Evolutionary conservation across 2,888 invertebrate genomes (phyloP).

Genomic region (Macaria notata): DNA sequence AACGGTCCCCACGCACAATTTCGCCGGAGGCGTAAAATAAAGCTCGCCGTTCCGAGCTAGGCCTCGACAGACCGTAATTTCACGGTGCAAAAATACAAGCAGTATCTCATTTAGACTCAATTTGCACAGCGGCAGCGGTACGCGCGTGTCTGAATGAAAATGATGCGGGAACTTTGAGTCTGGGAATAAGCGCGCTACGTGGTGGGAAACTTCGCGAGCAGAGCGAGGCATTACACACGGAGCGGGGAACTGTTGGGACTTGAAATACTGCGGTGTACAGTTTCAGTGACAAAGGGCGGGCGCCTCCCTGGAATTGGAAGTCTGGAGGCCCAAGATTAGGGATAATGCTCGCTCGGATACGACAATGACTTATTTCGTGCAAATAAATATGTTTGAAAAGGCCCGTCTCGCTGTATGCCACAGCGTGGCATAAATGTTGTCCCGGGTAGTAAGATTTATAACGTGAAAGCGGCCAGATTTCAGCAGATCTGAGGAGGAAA

Average conservation of each 20-base stretch:
- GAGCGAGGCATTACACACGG: neutral
- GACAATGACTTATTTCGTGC: slow-evolving; percentile 23
- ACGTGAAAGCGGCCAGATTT: neutral
- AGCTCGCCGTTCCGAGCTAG: slow-evolving; percentile 29
- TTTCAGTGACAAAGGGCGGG: slow-evolving; percentile 27
- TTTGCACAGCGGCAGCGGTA: neutral
- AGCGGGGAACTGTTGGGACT: neutral
- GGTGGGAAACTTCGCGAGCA: neutral
- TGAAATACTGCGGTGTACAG: slow-evolving; percentile 14
- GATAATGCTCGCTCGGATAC: slow-evolving; percentile 29
- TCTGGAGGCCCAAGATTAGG: slow-evolving; percentile 33
- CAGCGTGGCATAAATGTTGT: slow-evolving; percentile 11
- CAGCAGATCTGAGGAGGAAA: too few species aligned
- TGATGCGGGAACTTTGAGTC: neutral
- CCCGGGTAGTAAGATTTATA: slow-evolving; percentile 5
- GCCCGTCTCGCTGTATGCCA: neutral
- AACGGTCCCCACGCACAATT: slow-evolving; percentile 26
- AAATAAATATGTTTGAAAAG: slow-evolving; percentile 20
- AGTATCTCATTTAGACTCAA: slow-evolving; percentile 23
- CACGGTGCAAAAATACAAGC: slow-evolving; percentile 14
- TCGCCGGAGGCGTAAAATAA: slow-evolving; percentile 38
- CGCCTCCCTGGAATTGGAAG: slow-evolving; percentile 30
- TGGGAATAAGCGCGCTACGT: neutral
- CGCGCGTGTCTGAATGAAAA: neutral
- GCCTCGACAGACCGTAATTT: slow-evolving; percentile 46